These are phyloP conservation scores for Austrofundulus limnaeus DNA, from an alignment of 2,113 vertebrate genomes.

Conservation along the genomic window DNA sequence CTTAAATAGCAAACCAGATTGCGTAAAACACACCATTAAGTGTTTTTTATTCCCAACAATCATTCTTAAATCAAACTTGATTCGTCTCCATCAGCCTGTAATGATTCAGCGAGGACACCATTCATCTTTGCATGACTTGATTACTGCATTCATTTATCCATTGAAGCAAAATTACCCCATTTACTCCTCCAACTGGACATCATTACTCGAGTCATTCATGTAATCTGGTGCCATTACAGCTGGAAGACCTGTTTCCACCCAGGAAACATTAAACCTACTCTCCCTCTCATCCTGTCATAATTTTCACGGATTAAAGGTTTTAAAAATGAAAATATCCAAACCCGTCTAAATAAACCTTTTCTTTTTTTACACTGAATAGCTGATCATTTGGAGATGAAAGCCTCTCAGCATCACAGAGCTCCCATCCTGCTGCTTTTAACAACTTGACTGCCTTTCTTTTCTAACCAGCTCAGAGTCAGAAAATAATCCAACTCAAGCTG, in stretches of 20 bases:
- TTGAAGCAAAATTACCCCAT: constrained; percentile 17
- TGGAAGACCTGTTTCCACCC: constrained; percentile 25
- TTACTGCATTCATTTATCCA: constrained; percentile 28
- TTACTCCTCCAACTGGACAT: constrained; percentile 40
- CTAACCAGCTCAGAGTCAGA: constrained; percentile 3
- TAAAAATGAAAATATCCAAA: not conserved
- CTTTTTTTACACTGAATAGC: constrained; percentile 5
- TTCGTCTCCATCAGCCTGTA: constrained; percentile 19
- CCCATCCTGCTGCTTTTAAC: constrained; percentile 15
- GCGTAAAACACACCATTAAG: not conserved
- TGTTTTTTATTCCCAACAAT: constrained; percentile 17
- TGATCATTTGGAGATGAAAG: constrained; percentile 5
- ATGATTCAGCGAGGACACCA: constrained; percentile 33
- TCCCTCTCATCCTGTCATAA: not conserved
- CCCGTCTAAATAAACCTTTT: not conserved
- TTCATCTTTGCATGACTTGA: constrained; percentile 38
- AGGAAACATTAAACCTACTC: constrained; percentile 14
- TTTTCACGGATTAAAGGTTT: not conserved
- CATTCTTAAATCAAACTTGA: constrained; percentile 24
- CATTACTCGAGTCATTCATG: constrained; percentile 37
- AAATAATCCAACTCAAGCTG: constrained; percentile 27
- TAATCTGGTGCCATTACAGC: constrained; percentile 23
- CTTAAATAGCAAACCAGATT: constrained; percentile 1
- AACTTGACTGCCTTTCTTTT: constrained; percentile 15
- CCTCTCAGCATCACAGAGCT: not conserved